Conservation (phyloP, 2,113 vertebrate species). For the Oryzias javanicus region DNA sequence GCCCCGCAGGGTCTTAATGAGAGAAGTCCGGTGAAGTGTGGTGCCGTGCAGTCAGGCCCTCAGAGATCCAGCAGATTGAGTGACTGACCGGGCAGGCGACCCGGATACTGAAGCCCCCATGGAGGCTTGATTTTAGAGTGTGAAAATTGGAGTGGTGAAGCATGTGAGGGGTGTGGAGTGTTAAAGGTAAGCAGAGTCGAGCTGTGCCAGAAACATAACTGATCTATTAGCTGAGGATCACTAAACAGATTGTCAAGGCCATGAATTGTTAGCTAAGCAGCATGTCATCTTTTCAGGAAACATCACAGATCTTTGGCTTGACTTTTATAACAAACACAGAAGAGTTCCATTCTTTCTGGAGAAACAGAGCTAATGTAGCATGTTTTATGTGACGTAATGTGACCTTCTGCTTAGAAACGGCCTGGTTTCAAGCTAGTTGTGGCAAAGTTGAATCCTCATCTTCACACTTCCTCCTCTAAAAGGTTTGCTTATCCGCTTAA, state of each 20-base stretch:
- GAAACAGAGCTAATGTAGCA: too few species aligned
- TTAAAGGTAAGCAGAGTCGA: not conserved
- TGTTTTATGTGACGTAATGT: too few species aligned
- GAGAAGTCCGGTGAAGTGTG: constrained; percentile 63
- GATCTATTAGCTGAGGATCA: not conserved
- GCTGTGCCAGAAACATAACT: not conserved
- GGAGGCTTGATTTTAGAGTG: constrained; percentile 35
- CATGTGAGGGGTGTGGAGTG: constrained; percentile 9
- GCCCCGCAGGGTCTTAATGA: constrained; percentile 69
- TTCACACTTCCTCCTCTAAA: too few species aligned
- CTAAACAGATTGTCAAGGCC: not conserved
- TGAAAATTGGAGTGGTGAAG: constrained; percentile 22
- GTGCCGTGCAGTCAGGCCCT: constrained; percentile 32
- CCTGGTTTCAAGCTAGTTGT: too few species aligned
- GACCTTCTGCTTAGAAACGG: too few species aligned
- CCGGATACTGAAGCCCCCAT: constrained; percentile 39
- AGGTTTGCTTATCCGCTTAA: too few species aligned
- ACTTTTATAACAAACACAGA: too few species aligned
- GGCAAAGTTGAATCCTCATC: too few species aligned
- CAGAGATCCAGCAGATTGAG: constrained; percentile 58
- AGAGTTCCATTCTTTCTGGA: too few species aligned
- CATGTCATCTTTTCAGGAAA: not conserved
- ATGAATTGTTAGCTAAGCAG: not conserved
- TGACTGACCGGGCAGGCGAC: constrained; percentile 56
- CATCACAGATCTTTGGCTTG: not conserved